Conservation (phyloP, 1,140 invertebrate genomes). For the Chelonus insularis region DNA sequence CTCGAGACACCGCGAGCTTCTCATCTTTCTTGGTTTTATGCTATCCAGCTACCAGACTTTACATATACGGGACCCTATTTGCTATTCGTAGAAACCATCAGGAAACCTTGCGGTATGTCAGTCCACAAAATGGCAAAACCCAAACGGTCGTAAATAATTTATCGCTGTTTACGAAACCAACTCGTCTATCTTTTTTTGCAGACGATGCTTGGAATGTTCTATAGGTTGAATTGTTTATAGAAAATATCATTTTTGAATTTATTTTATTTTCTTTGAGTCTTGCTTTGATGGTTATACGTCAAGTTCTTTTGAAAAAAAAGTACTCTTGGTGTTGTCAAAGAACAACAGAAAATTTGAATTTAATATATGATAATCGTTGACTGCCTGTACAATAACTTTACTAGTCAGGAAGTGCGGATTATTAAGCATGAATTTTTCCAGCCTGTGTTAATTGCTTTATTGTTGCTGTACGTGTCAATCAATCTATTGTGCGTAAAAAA, state of each 20-base stretch:
- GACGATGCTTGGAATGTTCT: not conserved
- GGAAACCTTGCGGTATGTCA: not conserved
- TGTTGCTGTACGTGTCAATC: not conserved
- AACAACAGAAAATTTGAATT: not conserved
- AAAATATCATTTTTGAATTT: not conserved
- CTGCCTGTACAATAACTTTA: not conserved
- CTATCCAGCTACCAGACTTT: not conserved
- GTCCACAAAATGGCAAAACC: not conserved
- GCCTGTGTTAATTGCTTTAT: constrained; percentile 29
- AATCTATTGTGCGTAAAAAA: not conserved
- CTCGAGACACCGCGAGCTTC: not conserved
- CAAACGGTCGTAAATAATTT: not conserved
- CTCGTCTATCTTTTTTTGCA: not conserved
- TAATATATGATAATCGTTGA: not conserved
- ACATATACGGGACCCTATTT: not conserved
- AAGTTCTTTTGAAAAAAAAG: not conserved
- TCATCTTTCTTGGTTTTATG: constrained; percentile 3
- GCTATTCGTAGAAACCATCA: constrained; percentile 2
- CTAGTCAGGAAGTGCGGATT: constrained; percentile 22
- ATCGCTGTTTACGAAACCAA: not conserved
- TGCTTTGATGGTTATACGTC: too few species aligned
- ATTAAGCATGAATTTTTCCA: constrained; percentile 34
- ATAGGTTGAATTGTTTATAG: not conserved
- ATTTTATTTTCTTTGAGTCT: not conserved
- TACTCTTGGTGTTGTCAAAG: not conserved